Evolutionary conservation across 2,113 vertebrate species (phyloP).

Genomic region (Orientallactaga bullata): DNA sequence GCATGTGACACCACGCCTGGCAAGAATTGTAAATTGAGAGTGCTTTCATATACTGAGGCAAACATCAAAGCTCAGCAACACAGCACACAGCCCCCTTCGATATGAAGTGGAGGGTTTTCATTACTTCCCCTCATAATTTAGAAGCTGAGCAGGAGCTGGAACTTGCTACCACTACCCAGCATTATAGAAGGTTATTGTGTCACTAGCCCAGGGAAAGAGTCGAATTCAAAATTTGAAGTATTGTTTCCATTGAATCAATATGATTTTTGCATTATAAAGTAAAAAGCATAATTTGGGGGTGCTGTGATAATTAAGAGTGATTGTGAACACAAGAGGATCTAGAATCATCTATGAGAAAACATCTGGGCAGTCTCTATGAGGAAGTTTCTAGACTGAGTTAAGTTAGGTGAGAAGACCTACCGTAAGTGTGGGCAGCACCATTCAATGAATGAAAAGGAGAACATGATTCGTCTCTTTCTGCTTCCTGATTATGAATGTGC

Average conservation of each 20-base stretch:
- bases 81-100: not conserved
- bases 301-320: not conserved
- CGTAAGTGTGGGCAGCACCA: no score
- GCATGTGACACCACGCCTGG: no score
- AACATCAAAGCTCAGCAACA: not conserved
- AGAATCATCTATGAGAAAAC: no score
- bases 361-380: no score
- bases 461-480: no score
- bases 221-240: not conserved
- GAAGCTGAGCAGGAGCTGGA: not conserved
- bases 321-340: no score
- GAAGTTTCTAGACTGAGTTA: no score
- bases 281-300: not conserved
- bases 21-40: no score
- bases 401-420: no score
- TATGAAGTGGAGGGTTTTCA: not conserved
- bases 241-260: not conserved
- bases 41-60: not conserved
- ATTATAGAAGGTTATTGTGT: not conserved
- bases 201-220: not conserved
- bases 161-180: not conserved
- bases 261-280: not conserved
- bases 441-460: no score
- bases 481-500: no score
- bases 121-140: not conserved